Conservation (phyloP, 92 coral and sea anemone genomes). For the Chrysogorgia sp. region DNA sequence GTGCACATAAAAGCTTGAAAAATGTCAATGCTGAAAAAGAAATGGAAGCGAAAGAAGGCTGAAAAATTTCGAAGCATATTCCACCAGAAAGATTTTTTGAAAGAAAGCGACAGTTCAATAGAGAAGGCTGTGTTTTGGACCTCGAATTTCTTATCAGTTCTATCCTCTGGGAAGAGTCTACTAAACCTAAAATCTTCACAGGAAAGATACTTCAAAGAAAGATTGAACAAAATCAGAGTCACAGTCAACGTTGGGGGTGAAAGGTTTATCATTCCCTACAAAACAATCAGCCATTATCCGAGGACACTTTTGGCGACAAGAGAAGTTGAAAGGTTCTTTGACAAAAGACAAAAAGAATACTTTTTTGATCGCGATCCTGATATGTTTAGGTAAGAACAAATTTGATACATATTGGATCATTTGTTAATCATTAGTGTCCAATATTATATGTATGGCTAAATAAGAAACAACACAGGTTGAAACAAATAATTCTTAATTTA, state of each 20-base stretch:
- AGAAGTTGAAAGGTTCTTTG: conserved; percentile 71
- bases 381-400: conserved; percentile 61
- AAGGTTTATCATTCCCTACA: conserved; percentile 28
- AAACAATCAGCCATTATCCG: conserved; percentile 56
- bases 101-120: conserved; percentile 35
- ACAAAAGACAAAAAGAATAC: conserved; percentile 61
- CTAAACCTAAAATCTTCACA: conserved; percentile 21
- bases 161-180: conserved; percentile 33
- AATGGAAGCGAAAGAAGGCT: not conserved
- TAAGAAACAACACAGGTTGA: no score
- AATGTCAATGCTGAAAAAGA: conserved; percentile 35
- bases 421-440: no score
- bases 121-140: conserved; percentile 42
- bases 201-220: conserved; percentile 7
- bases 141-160: conserved; percentile 35
- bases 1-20: not conserved
- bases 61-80: conserved; percentile 1
- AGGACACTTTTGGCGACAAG: conserved; percentile 71
- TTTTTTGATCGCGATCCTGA: conserved; percentile 82
- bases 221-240: conserved; percentile 13
- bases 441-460: no score
- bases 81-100: conserved; percentile 20
- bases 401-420: no score
- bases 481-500: no score
- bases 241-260: conserved; percentile 33